Base-by-base conservation (phyloP, 2,888 invertebrate genomes). In the Callinectes sapidus region DNA sequence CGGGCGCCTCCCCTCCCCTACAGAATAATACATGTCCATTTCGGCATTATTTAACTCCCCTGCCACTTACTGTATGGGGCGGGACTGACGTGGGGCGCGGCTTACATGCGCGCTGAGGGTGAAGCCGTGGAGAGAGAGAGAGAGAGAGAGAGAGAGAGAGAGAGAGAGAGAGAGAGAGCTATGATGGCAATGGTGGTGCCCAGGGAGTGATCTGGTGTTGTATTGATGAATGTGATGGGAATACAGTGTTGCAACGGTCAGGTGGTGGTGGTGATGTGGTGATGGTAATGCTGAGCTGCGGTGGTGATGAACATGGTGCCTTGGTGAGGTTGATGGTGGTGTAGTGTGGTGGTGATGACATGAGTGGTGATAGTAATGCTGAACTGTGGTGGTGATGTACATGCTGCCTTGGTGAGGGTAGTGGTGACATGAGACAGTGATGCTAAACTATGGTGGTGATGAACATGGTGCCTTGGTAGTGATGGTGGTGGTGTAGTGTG, bases 21-120 rank as follows among this genome's bases (percentile, higher is more conserved):
- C 81, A 81, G 81, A 81, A 81, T 81, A 81, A 81, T 81, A 81
- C n/a, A 81, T 81, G 81, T 81, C 32, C 81, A 81, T 81, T 81
- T 81, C 35, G 32, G 81, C 81, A 32, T 81, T 81, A 81, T 81
- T 81, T 35, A 81, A 81, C 35, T 81, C 81, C 81, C 81, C 81
- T 35, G 81, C 81, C 87, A 55, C 55, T 48, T 87, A 87, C 87
- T 55, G 48, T 55, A 48, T 23, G 87, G 87, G 87, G 48, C 87
- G 48, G 87, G 48, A 55, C 28, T 87, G 87, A 32, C 54, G 32
- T 8, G 48, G 87, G 48, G 23, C 48, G 87, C 10, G 55, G 87
- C 87, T 23, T 32, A 48, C 87, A 87, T 39, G 48, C 39, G 32
- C 39, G 23, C 35, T 87, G 87, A 14, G 85, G 85, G 48, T 35